Percentiles rank a stretch among this genome's conserved stretches.
Evolutionary conservation across 2,888 invertebrate species (phyloP).

Genomic region (Saturnia japonica): DNA sequence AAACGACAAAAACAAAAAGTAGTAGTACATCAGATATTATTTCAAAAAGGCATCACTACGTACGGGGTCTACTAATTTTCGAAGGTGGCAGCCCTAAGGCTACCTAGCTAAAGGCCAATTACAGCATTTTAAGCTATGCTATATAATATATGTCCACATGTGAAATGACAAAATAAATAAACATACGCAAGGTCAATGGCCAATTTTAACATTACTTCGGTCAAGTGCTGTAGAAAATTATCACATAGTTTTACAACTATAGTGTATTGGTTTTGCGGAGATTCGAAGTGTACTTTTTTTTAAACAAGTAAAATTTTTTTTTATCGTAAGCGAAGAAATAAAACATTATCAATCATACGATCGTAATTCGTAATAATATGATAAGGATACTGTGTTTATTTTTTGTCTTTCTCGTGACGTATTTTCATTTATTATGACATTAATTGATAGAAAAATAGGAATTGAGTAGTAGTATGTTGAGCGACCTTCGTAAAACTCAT

Average conservation of each 20-base stretch:
- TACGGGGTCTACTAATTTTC: no score
- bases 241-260: conserved; percentile 8
- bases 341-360: background rate
- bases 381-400: no score
- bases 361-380: no score
- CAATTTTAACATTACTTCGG: conserved; percentile 13
- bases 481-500: no score
- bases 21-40: no score
- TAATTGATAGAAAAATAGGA: no score
- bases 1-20: no score
- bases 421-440: no score
- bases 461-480: no score
- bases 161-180: conserved; percentile 13
- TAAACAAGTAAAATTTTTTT: background rate
- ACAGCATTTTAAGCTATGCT: background rate
- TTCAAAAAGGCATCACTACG: no score
- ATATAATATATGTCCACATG: background rate
- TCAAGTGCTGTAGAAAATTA: conserved; percentile 6
- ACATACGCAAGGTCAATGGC: conserved; percentile 12
- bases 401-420: no score
- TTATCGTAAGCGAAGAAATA: background rate
- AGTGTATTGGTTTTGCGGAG: background rate
- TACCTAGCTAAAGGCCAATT: background rate
- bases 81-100: no score
- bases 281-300: background rate